phyloP scores from a whole-genome alignment of 2,113 vertebrate genomes.

The Sorex fumeus region DNA sequence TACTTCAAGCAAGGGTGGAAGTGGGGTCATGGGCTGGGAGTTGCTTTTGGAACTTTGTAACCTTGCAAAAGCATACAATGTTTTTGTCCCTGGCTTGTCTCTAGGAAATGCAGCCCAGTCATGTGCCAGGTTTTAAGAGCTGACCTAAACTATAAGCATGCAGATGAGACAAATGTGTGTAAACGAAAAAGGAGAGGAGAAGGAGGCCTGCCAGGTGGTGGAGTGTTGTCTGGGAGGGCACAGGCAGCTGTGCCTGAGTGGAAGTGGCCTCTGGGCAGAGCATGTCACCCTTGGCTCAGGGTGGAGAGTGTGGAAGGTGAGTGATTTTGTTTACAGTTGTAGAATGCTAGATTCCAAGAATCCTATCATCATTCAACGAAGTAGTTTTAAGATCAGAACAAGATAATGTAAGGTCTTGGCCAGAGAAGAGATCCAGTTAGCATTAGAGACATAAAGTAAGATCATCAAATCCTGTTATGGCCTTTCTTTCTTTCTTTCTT shows the following conservation, averaged over 20 bases:
- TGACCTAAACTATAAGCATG: background rate
- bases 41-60: background rate
- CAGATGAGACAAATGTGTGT: background rate
- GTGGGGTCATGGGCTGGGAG: background rate
- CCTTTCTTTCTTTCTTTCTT: background rate
- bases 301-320: background rate
- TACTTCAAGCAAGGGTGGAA: background rate
- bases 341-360: background rate
- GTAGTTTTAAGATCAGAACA: background rate
- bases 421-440: background rate
- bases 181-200: background rate
- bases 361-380: background rate
- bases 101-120: background rate
- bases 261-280: background rate
- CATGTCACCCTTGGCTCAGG: background rate
- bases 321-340: background rate
- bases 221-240: background rate
- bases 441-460: background rate
- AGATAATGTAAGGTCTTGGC: background rate
- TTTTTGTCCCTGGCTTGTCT: conserved; percentile 18
- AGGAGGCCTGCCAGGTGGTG: background rate
- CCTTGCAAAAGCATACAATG: background rate
- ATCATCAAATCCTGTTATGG: background rate
- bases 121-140: background rate
- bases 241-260: accelerated